These are phyloP conservation scores for Alces alces DNA, from an alignment of 2,113 vertebrate species.

Conservation along the genomic window DNA sequence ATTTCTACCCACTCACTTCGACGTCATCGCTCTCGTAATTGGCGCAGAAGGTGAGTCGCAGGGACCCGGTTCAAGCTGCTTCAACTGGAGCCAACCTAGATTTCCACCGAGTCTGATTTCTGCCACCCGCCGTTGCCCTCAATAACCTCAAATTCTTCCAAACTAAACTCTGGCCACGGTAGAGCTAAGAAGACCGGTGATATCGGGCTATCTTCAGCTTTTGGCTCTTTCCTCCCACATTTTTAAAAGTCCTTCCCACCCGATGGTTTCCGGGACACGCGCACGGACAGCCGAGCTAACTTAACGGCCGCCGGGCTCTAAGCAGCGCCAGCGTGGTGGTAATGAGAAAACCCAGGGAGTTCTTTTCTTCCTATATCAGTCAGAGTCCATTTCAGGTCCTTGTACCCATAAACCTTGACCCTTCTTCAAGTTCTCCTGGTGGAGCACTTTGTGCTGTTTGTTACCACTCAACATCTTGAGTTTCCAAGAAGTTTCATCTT, in stretches of 20 bases:
- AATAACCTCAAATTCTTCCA: background rate
- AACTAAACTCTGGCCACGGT: background rate
- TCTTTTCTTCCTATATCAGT: too few relatives aligned
- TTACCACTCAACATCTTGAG: too few relatives aligned
- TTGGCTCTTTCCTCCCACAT: background rate
- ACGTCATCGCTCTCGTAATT: background rate
- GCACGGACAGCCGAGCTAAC: background rate
- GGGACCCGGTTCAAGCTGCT: background rate
- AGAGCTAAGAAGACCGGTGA: background rate
- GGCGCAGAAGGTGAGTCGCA: background rate
- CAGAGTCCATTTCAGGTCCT: too few relatives aligned
- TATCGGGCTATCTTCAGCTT: background rate
- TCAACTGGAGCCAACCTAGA: background rate
- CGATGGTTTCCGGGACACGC: background rate
- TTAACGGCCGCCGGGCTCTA: fast-evolving
- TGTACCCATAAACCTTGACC: too few relatives aligned
- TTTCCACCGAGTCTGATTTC: background rate
- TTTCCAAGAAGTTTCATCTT: too few relatives aligned
- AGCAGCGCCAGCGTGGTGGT: background rate
- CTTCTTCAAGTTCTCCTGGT: too few relatives aligned
- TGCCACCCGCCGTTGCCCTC: background rate
- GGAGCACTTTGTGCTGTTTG: too few relatives aligned
- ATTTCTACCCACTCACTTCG: background rate
- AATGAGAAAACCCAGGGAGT: background rate
- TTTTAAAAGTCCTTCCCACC: background rate